Conservation (phyloP, 2,113 vertebrate genomes). For the Regulus satrapa region DNA sequence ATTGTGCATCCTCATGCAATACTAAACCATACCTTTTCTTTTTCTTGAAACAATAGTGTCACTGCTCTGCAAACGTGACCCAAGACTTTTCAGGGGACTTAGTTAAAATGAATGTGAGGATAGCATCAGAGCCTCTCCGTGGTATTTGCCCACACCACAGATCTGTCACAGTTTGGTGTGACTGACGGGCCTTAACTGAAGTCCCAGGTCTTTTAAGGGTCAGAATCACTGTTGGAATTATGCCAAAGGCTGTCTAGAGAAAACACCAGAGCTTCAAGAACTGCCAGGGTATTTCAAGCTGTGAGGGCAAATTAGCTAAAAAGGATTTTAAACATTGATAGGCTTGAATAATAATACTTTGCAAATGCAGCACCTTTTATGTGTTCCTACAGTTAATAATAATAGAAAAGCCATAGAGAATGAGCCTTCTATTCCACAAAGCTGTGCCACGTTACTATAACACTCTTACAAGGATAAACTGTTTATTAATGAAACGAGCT, state of each 20-base stretch:
- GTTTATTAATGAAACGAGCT: neutral
- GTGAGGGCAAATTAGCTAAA: constrained; percentile 26
- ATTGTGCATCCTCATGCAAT: neutral
- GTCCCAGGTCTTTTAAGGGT: neutral
- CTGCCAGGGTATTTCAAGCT: constrained; percentile 4
- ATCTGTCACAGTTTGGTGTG: neutral
- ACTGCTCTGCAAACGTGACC: neutral
- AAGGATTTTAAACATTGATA: constrained; percentile 20
- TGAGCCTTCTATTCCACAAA: constrained; percentile 1
- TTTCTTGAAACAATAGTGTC: neutral
- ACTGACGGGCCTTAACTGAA: neutral
- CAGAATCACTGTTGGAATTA: neutral
- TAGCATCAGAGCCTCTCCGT: neutral
- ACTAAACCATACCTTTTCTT: neutral
- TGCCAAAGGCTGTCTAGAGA: neutral
- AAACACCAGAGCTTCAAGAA: neutral
- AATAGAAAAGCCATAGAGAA: constrained; percentile 2
- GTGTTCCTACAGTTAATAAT: neutral
- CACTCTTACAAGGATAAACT: neutral
- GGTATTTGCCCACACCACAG: neutral
- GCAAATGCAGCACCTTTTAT: constrained; percentile 12
- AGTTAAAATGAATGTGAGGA: neutral
- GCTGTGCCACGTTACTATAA: neutral
- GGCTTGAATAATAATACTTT: constrained; percentile 14
- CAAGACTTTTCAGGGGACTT: neutral